Evolutionary conservation across 2,888 invertebrate species (phyloP), one percentile per base, ranked within the genome.

Genomic region (Saturnia pavonia): DNA sequence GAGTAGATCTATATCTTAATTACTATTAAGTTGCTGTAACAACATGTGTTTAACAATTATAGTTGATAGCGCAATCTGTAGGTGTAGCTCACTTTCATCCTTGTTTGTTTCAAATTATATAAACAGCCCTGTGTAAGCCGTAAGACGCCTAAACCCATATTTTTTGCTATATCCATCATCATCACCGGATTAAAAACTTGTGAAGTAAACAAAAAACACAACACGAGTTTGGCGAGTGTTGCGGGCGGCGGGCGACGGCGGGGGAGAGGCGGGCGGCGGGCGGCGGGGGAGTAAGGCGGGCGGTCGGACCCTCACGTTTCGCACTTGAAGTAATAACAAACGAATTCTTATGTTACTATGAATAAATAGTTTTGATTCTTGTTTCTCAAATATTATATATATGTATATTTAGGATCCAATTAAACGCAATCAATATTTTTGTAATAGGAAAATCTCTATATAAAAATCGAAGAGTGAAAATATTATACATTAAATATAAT

Each of bases 151-250:
- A 57, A 57, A 57, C 57, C 25, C 25, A 60, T 14, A 25, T 76
- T 81, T 82, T 80, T 84, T 79, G 75, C 74, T 68, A 71, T 48
- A 67, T 74, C 77, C 77, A 74, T 78, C 82, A 75, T 79, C 80
- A 77, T 77, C 57, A 60, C 57, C 75, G 84, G 80, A 81, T 82
- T 81, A 82, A 80, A 75, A 78, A 78, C 80, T 81, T 77, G 78
- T 82, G 77, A 78, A 79, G 72, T 74, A 69, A 68, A 77, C 76
- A 80, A 84, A 82, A 82, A 84, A 78, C 76, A 76, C 77, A 73
- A 57, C n/a, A 42, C 67, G 69, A 22, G 69, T n/a, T n/a, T 7
- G 19, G n/a, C 22, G 68, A 1, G 57, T 11, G 67, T 9, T 57
- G 27, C 60, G 65, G 67, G 54, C 60, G 43, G 67, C 45, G 65